Evolutionary conservation across 1,140 invertebrate genomes (phyloP).

Genomic region (Solenopsis fugax): DNA sequence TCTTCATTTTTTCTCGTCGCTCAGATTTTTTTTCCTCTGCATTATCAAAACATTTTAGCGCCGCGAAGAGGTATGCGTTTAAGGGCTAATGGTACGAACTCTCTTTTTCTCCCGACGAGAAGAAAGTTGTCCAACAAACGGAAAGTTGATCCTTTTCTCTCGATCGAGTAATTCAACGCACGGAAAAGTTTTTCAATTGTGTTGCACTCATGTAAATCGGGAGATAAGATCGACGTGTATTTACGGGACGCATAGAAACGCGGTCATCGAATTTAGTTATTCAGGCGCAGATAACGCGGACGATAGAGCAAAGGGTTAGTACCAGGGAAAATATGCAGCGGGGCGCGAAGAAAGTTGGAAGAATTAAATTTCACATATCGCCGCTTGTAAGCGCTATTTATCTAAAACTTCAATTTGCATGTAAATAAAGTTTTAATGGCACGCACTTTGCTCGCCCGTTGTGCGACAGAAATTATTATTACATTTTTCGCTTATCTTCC

Average conservation of each 20-base stretch:
- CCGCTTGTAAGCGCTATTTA: slow-evolving; percentile 38
- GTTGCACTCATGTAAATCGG: slow-evolving; percentile 12
- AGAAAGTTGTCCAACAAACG: neutral
- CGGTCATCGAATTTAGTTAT: slow-evolving; percentile 40
- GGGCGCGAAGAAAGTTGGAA: slow-evolving; percentile 42
- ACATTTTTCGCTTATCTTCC: slow-evolving; percentile 38
- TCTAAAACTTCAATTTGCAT: slow-evolving; percentile 59
- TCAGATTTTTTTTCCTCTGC: slow-evolving; percentile 33
- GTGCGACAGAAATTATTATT: slow-evolving; percentile 42
- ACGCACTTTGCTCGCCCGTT: slow-evolving; percentile 25
- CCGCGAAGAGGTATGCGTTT: neutral
- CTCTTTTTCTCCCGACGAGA: neutral
- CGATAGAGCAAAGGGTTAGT: slow-evolving; percentile 1
- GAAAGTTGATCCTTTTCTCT: neutral
- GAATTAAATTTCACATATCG: slow-evolving; percentile 57
- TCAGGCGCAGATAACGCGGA: slow-evolving; percentile 3
- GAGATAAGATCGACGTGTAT: slow-evolving; percentile 11
- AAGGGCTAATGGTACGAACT: neutral
- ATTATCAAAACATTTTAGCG: slow-evolving; percentile 20
- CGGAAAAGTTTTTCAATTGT: slow-evolving; percentile 12
- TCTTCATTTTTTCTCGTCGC: neutral
- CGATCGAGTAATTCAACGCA: neutral
- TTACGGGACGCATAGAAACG: slow-evolving; percentile 10
- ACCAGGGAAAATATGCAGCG: slow-evolving; percentile 7
- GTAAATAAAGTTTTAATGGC: slow-evolving; percentile 49